A percentile compares a stretch with the other conserved stretches of the same genome.
phyloP scores from a whole-genome alignment of 2,888 invertebrate species.

The Subacronicta megacephala region DNA sequence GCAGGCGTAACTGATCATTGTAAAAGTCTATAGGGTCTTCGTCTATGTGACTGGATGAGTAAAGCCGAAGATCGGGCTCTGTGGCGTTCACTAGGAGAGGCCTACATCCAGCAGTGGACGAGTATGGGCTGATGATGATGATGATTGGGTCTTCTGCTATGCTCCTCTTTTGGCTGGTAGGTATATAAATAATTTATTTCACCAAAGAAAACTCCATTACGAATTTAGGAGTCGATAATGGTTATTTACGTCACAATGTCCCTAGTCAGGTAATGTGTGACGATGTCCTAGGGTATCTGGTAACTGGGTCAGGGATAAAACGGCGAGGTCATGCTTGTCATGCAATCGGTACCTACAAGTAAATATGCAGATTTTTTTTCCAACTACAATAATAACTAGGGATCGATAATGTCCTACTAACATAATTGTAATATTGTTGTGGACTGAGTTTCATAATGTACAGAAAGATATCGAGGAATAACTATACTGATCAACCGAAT shows the following conservation, averaged over 20 bases:
- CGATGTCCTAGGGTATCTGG: conserved; percentile 51
- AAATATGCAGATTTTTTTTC: conserved; percentile 47
- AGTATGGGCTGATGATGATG: no score
- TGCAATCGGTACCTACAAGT: conserved; percentile 44
- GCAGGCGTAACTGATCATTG: no score
- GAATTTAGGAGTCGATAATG: conserved; percentile 11
- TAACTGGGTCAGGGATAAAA: conserved; percentile 54
- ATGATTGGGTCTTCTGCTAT: no score
- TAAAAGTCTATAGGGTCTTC: no score
- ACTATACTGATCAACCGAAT: no score
- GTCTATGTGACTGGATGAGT: no score
- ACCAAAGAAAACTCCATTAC: conserved; percentile 24
- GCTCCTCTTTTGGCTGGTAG: no score
- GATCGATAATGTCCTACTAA: conserved; percentile 43
- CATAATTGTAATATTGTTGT: conserved; percentile 18
- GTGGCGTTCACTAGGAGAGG: no score
- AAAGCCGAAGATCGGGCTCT: no score
- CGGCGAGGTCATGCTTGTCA: conserved; percentile 43
- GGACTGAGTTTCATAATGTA: no score
- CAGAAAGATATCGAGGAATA: no score
- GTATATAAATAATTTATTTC: conserved; percentile 25
- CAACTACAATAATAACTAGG: conserved; percentile 36
- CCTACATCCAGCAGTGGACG: no score
- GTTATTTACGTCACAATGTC: conserved; percentile 51
- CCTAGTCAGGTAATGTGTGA: conserved; percentile 48